Base-by-base conservation (phyloP, 1,140 invertebrate genomes). In the Hormaphis cornu region DNA sequence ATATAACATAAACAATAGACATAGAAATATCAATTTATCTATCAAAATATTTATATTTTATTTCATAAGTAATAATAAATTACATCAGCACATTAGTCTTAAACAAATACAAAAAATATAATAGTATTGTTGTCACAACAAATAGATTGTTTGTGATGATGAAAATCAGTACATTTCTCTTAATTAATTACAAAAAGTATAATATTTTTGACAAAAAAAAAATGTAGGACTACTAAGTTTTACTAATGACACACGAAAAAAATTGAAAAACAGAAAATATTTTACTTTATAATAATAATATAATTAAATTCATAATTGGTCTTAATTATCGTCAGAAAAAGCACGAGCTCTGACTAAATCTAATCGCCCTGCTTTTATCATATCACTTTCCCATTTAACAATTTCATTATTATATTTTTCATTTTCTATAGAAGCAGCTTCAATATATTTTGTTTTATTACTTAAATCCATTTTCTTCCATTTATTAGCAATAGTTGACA, bases 341-440 rank as follows among this genome's bases (percentile, higher is more conserved):
- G 44, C 18, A 66, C 44, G 24, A 22, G 44, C 2, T 66, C 44
- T 66, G 20, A 66, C 26, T 35, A 66, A 50, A 35, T 66, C 61
- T 1, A 48, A 50, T 9, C 61, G 42, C 12, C 61, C 61, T 22
- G 18, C 44, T 30, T 66, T 66, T 1, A 66, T 30, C 61, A 66
- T 66, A 33, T 44, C n/a, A 48, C 50, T 35, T 66, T 66, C 61
- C 61, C 61, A 66, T 1, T 66, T 16, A 9, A 48, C n/a, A 66
- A 66, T 16, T 22, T 5, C 44, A 66, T 28, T 33, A 14, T 33
- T 22, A 66, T 66, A 66, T 0, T 66, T 37, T 0, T 66, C 28
- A 50, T 66, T 66, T 35, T 50, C 44, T n/a, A 9, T 1, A 33
- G 18, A 14, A 50, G 61, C 44, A 8, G 14, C 20, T 22, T 44